A percentile compares a stretch with the other conserved stretches of the same genome.
Evolutionary conservation across 2,797 vertebrate species (phyloP).

Genomic region (Otolemur crassicaudatus): DNA sequence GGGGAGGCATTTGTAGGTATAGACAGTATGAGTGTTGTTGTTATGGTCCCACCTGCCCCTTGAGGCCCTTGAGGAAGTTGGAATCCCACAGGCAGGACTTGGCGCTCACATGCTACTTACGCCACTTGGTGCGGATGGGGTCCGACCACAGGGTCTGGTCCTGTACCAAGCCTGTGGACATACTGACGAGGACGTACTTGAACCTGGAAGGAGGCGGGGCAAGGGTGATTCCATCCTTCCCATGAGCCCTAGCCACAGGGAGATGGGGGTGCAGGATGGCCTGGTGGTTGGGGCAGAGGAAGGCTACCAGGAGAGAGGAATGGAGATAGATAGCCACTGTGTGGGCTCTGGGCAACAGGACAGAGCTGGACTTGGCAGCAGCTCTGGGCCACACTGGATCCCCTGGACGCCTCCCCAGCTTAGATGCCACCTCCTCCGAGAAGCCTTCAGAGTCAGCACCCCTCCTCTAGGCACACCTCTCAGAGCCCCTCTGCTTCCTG

Average conservation of each 20-base stretch:
- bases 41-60: neutral
- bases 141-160: conserved; percentile 86
- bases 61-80: no score
- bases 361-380: neutral
- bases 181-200: conserved; percentile 84
- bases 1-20: neutral
- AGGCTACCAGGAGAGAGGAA: neutral
- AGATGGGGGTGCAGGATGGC: fast-evolving
- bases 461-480: no score
- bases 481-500: neutral
- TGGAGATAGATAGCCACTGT: neutral
- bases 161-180: conserved; percentile 56
- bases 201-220: conserved; percentile 79
- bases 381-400: neutral
- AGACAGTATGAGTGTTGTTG: neutral
- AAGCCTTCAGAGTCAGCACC: neutral
- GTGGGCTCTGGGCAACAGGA: neutral
- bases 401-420: neutral
- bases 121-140: conserved; percentile 80
- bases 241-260: neutral
- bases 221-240: neutral
- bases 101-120: conserved; percentile 74
- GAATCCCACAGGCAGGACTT: no score
- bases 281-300: neutral
- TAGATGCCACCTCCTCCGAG: neutral